phyloP scores from a whole-genome alignment of 2,797 vertebrate species.

The Crenichthys baileyi region DNA sequence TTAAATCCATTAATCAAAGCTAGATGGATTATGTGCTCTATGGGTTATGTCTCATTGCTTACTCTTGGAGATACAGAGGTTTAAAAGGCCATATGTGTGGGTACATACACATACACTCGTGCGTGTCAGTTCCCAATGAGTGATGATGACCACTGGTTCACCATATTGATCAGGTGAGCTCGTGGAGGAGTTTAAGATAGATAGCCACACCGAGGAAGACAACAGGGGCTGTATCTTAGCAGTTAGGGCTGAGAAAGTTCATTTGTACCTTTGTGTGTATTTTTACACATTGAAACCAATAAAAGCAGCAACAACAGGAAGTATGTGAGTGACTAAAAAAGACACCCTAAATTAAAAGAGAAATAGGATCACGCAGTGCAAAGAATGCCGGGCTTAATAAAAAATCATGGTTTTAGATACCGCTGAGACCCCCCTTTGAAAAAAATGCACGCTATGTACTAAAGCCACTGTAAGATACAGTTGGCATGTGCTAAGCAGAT shows the following conservation, averaged over 20 bases:
- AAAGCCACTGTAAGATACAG: constrained; percentile 59
- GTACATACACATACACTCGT: constrained; percentile 53
- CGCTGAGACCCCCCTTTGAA: constrained; percentile 69
- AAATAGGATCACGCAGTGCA: constrained; percentile 50
- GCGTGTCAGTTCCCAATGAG: constrained; percentile 65
- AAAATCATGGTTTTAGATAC: constrained; percentile 69
- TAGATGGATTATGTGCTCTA: constrained; percentile 72
- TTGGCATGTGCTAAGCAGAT: constrained; percentile 74
- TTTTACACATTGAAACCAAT: constrained; percentile 42
- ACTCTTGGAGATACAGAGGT: constrained; percentile 63
- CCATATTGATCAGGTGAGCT: constrained; percentile 71
- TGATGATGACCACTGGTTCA: constrained; percentile 70
- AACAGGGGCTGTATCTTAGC: constrained; percentile 21
- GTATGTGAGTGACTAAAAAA: constrained; percentile 33
- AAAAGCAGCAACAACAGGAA: constrained; percentile 27
- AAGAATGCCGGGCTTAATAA: constrained; percentile 70
- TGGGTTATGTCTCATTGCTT: constrained; percentile 62
- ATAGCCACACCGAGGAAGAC: constrained; percentile 46
- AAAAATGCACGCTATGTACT: constrained; percentile 69
- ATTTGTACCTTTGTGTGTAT: constrained; percentile 5
- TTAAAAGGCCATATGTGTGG: constrained; percentile 61
- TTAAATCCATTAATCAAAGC: constrained; percentile 77
- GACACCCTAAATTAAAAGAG: constrained; percentile 38
- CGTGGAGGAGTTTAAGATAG: constrained; percentile 49
- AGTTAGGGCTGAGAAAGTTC: constrained; percentile 26